Percentiles rank a stretch among this genome's conserved stretches.
These are phyloP conservation scores for Bos taurus DNA, from an alignment of 2,113 vertebrate genomes.

Conservation along the genomic window DNA sequence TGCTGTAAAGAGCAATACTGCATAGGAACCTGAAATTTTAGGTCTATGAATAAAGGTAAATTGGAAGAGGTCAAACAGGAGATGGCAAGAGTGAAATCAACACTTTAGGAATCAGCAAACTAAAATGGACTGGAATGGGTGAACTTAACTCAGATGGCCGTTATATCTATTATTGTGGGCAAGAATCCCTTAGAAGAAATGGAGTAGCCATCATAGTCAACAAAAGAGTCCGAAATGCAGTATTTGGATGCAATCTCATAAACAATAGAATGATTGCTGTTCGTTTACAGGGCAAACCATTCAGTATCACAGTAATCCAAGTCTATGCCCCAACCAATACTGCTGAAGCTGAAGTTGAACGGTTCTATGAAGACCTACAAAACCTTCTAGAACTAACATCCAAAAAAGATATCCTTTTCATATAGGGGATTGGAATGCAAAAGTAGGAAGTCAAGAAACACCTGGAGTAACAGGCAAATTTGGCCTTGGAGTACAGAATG, in stretches of 20 bases:
- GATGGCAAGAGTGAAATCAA: not conserved
- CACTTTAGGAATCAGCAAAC: not conserved
- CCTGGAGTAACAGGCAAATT: not conserved
- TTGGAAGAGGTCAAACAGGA: not conserved
- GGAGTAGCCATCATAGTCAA: not conserved
- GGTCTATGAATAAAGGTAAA: not conserved
- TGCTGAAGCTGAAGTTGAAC: not conserved
- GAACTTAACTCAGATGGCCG: not conserved
- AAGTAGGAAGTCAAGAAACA: not conserved
- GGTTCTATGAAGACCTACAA: not conserved
- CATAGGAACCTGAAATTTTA: not conserved
- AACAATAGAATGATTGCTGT: not conserved
- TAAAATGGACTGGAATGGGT: not conserved
- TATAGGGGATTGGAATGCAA: not conserved
- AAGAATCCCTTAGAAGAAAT: not conserved
- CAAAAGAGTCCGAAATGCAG: not conserved
- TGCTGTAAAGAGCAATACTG: not conserved
- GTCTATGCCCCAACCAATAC: accelerated
- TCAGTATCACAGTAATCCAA: not conserved
- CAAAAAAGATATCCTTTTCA: not conserved
- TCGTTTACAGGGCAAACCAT: not conserved
- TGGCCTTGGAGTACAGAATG: not conserved
- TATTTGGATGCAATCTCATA: not conserved
- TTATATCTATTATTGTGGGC: not conserved
- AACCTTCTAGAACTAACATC: not conserved